Conservation (phyloP, 2,888 invertebrate species). For the Thymelicus acteon region DNA sequence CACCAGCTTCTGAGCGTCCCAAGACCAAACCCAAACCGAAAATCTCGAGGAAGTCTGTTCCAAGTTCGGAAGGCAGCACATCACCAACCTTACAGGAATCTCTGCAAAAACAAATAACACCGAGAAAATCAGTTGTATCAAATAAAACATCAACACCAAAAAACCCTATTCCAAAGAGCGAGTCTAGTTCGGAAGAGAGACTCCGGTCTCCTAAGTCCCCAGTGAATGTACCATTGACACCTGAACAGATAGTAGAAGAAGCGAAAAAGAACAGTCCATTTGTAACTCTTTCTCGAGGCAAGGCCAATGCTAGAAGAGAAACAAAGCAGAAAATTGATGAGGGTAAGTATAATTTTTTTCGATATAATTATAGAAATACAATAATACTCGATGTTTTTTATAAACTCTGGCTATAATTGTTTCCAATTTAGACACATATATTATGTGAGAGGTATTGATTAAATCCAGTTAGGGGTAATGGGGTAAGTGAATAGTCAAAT, state of each 20-base stretch:
- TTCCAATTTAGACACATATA: no score
- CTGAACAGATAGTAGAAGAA: conserved; percentile 58
- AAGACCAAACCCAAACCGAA: background rate
- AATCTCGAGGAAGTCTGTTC: background rate
- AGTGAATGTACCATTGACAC: conserved; percentile 52
- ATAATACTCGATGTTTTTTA: no score
- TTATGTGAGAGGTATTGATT: no score
- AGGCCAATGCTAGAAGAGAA: conserved; percentile 84
- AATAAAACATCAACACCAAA: conserved; percentile 53
- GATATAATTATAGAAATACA: no score
- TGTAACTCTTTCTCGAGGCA: conserved; percentile 85
- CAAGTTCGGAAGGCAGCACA: background rate
- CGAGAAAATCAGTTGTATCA: conserved; percentile 43
- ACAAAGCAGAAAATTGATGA: conserved; percentile 73
- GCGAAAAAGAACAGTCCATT: conserved; percentile 72
- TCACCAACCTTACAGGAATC: background rate
- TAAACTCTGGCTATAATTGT: no score
- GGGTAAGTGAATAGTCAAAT: no score
- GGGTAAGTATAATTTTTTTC: conserved; percentile 53
- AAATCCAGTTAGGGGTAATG: no score
- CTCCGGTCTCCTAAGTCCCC: conserved; percentile 64
- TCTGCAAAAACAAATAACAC: conserved; percentile 40
- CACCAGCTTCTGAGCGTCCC: background rate
- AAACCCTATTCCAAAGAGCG: conserved; percentile 64
- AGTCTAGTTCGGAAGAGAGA: conserved; percentile 68